These are phyloP conservation scores for Myotis planiceps DNA, from an alignment of 2,797 vertebrate genomes.

Conservation along the genomic window DNA sequence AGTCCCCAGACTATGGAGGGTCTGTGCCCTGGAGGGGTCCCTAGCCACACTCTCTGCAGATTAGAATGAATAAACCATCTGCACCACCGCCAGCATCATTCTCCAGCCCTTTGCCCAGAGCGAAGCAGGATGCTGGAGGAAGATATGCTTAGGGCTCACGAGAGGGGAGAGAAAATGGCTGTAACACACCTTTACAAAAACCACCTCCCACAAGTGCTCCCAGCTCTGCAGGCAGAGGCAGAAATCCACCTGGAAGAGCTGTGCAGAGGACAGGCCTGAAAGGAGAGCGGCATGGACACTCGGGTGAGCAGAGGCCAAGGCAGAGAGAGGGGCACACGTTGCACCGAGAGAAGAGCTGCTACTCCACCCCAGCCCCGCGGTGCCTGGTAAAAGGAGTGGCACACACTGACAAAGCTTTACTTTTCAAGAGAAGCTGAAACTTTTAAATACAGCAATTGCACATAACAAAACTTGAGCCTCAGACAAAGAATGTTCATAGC, in stretches of 20 bases:
- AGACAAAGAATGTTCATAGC: neutral
- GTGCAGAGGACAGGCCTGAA: neutral
- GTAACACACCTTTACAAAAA: neutral
- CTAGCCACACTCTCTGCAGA: neutral
- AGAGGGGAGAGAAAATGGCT: neutral
- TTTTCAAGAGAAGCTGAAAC: neutral
- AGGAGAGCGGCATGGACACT: neutral
- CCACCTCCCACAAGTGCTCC: neutral
- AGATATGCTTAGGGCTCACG: neutral
- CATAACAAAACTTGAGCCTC: neutral
- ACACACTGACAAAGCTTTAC: neutral
- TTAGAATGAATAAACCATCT: neutral
- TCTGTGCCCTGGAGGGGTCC: neutral
- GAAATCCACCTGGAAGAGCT: neutral
- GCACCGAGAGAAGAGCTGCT: neutral
- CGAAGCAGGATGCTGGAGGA: neutral
- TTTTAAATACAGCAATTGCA: neutral
- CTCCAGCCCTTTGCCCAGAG: neutral
- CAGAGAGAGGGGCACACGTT: neutral
- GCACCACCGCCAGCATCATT: neutral
- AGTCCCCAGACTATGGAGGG: neutral
- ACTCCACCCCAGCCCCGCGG: neutral
- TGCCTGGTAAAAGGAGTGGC: neutral
- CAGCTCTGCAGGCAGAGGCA: neutral
- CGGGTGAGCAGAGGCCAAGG: neutral